Evolutionary conservation across 2,888 invertebrate genomes (phyloP), one percentile per base, ranked within the genome.

Genomic region (Acleris sparsana): DNA sequence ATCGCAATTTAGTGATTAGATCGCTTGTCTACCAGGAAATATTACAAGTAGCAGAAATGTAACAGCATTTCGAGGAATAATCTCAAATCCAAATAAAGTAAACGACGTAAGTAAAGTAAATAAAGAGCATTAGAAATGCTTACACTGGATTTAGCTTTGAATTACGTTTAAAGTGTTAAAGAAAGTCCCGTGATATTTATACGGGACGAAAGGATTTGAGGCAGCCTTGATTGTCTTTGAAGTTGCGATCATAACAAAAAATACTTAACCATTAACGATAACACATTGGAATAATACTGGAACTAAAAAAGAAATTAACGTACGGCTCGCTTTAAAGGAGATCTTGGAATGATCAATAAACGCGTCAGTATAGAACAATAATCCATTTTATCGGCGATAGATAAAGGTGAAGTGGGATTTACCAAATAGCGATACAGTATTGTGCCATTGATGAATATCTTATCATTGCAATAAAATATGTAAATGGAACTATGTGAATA

Each of bases 121-220:
- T 66, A 66, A 62, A 61, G n/a, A 65, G 4, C 20, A 22, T 29
- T 17, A 7, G 20, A 46, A 73, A 72, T 72, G 67, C 73, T 75
- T 74, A 72, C 74, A 70, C 68, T 68, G 67, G 71, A 79, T 74
- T 78, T 70, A 75, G 73, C 72, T 70, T 74, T 67, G 70, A 68
- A 63, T 64, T 69, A 70, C 69, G 74, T 76, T 77, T 76, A 76
- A 77, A 75, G 76, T 69, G 62, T 67, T 70, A 57, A 70, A 71
- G 70, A 74, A 72, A 73, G 70, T 69, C 72, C 72, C 68, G 51
- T 61, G 56, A 56, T 61, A 56, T 67, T 65, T 69, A 69, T 53
- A 67, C 69, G 63, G 63, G 66, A 61, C 67, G 63, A 61, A 69
- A 74, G 51, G 56, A 56, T 61, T 61, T 56, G 20, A 44, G 46